phyloP scores from a whole-genome alignment of 2,888 invertebrate genomes.

The Thecocarcelia acutangulata region DNA sequence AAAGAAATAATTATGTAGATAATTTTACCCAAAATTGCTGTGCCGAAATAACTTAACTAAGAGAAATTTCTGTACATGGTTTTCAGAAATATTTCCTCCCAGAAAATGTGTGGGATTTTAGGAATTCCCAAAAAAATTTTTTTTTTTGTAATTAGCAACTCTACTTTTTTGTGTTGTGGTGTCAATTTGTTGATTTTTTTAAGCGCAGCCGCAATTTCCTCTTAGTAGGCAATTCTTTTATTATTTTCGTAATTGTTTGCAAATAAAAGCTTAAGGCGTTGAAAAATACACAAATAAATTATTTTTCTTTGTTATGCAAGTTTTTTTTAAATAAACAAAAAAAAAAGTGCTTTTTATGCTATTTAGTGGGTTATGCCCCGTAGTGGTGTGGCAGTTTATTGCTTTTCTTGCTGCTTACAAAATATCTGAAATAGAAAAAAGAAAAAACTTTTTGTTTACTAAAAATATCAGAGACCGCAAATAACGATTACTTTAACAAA shows the following conservation, averaged over 20 bases:
- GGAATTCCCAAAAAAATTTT: too few relatives aligned
- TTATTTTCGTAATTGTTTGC: constrained; percentile 29
- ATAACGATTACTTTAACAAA: too few relatives aligned
- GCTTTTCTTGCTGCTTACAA: too few relatives aligned
- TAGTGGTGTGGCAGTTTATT: constrained; percentile 39
- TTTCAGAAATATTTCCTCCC: too few relatives aligned
- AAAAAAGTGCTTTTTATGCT: constrained; percentile 35
- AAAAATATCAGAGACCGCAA: too few relatives aligned
- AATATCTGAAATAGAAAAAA: constrained; percentile 17
- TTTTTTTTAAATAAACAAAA: constrained; percentile 14
- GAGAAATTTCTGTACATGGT: too few relatives aligned
- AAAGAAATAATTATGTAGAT: too few relatives aligned
- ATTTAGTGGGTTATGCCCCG: constrained; percentile 50
- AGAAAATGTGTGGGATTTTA: too few relatives aligned
- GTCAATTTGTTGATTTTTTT: constrained; percentile 12
- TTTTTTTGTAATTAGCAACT: not conserved
- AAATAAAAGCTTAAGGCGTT: constrained; percentile 34
- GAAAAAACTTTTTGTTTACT: too few relatives aligned
- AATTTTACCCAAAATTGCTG: too few relatives aligned
- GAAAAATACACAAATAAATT: constrained; percentile 13
- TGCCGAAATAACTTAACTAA: too few relatives aligned
- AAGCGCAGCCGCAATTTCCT: constrained; percentile 42
- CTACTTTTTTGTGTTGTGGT: not conserved
- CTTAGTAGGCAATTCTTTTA: constrained; percentile 59
- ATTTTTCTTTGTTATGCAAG: constrained; percentile 19